Base-by-base conservation (phyloP, 2,113 vertebrate species). In the Corythaixoides concolor region DNA sequence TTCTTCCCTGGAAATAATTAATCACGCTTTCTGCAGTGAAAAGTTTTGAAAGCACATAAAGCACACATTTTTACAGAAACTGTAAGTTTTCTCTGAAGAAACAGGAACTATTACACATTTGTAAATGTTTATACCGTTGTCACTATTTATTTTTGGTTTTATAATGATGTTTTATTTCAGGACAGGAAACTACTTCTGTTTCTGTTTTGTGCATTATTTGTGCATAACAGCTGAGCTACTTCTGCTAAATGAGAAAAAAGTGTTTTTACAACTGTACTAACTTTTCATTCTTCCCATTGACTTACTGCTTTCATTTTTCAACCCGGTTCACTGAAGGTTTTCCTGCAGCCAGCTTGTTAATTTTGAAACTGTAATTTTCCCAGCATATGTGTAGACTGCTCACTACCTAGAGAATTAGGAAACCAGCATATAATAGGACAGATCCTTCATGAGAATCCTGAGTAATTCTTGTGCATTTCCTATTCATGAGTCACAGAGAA, bases 1-100 rank as follows among this genome's bases (percentile, higher is more conserved):
- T 85, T 91, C 35, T 93, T 95, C 60, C 19, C 41, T 86, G 66
- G 66, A 93, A 93, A 86, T 77, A 90, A 96, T 79, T 94, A 93
- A 87, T 91, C 58, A 77, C 87, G 56, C 4, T 91, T 96, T 96
- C 70, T 83, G 28, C 27, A 85, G 85, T 9, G 8, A 92, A 77
- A 95, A 84, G 11, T 62, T 87, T 79, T 87, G 32, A 94, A 93
- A 91, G 30, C 23, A 90, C 17, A 63, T 49, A 96, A 67, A 90
- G 32, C 20, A 85, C 28, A 58, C 11, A 50, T 84, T 86, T 94
- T 86, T 47, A 85, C 21, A 78, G 53, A 94, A 88, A 63, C n/a
- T 37, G 1, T 32, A 80, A n/a, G 5, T 87, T 94, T 67, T 33
- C 30, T 93, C 41, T 87, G 37, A 82, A 79, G 52, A 95, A 85